Evolutionary conservation across 2,113 vertebrate genomes (phyloP).

Genomic region (Bombycilla garrulus): DNA sequence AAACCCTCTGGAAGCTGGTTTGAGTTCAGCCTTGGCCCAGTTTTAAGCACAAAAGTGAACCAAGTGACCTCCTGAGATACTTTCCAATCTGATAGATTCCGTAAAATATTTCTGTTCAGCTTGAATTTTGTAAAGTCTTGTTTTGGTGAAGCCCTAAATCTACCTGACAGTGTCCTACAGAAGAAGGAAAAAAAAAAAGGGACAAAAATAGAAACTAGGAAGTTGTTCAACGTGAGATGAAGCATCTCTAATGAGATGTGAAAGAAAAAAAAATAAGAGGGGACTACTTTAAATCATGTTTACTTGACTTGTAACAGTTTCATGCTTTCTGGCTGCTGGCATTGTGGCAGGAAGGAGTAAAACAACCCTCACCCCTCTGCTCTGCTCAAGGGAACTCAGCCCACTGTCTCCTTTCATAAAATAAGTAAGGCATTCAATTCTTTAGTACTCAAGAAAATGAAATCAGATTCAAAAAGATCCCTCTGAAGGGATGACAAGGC

Average conservation of each 20-base stretch:
- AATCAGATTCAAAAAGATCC: neutral
- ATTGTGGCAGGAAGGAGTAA: neutral
- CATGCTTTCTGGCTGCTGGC: conserved; percentile 4
- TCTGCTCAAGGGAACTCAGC: neutral
- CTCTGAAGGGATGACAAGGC: neutral
- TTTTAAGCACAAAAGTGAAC: neutral
- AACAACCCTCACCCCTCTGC: neutral
- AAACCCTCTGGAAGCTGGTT: neutral
- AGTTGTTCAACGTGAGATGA: neutral
- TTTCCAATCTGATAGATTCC: neutral
- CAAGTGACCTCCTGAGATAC: conserved; percentile 12
- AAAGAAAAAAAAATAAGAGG: neutral
- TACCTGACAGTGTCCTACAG: neutral
- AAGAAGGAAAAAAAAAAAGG: neutral
- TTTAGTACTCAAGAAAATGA: neutral
- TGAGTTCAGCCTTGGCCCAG: neutral
- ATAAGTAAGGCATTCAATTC: neutral
- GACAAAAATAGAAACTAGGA: neutral
- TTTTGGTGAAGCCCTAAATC: neutral
- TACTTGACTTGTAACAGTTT: neutral
- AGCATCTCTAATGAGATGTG: conserved; percentile 23
- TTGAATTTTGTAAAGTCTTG: neutral
- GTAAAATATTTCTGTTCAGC: neutral
- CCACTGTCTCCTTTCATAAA: conserved; percentile 23
- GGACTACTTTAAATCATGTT: neutral